Percentiles rank a stretch among this genome's conserved stretches.
Conservation (phyloP, 2,113 vertebrate species). For the Isurus oxyrinchus region DNA sequence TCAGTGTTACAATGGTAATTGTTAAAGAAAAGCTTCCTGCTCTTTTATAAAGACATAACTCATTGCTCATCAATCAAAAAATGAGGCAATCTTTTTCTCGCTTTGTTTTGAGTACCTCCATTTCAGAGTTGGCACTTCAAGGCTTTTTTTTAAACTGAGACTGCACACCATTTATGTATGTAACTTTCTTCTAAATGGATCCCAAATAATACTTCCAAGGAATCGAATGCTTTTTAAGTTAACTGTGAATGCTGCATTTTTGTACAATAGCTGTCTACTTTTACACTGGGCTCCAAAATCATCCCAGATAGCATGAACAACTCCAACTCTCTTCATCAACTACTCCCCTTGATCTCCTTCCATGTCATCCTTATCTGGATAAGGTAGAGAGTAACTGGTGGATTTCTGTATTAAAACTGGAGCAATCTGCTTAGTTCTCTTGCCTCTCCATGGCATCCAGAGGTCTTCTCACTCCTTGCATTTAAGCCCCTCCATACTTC, state of each 20-base stretch:
- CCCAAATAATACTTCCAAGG: not conserved
- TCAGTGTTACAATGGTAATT: not conserved
- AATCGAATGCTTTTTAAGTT: not conserved
- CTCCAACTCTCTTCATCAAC: not conserved
- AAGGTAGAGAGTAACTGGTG: not conserved
- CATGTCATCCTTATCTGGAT: not conserved
- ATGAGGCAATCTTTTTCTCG: not conserved
- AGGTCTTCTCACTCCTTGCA: not conserved
- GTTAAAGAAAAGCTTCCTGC: not conserved
- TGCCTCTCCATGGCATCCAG: not conserved
- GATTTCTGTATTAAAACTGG: not conserved
- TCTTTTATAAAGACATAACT: not conserved
- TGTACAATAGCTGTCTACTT: not conserved
- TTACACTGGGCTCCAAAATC: too few species aligned
- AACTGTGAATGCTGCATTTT: not conserved
- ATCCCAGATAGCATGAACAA: not conserved
- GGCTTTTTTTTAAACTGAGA: not conserved
- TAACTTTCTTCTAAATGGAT: not conserved
- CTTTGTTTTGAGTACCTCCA: not conserved
- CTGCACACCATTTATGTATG: not conserved
- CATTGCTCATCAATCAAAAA: not conserved
- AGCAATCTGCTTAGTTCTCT: not conserved
- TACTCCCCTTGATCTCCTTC: not conserved
- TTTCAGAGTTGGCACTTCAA: not conserved
- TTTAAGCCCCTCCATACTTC: not conserved